These are phyloP conservation scores for Molossus alvarezi DNA, from an alignment of 2,797 vertebrate genomes.

Conservation along the genomic window DNA sequence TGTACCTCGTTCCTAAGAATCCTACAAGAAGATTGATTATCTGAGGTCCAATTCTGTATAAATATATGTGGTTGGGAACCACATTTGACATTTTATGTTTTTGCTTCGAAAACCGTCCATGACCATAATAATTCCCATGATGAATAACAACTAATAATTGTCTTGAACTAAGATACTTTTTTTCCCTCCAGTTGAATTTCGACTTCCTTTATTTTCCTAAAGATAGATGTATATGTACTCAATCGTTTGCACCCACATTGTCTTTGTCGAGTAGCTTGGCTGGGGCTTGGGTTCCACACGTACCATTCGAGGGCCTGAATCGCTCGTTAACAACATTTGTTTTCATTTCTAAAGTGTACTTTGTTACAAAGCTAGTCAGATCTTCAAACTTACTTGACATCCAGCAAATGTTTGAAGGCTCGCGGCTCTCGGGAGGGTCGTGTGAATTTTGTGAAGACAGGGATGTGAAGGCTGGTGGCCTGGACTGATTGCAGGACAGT, in stretches of 20 bases:
- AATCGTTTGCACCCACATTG: background rate
- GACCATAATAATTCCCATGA: background rate
- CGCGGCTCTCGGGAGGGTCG: background rate
- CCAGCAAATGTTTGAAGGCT: background rate
- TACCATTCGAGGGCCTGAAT: background rate
- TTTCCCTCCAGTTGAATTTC: background rate
- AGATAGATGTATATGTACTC: background rate
- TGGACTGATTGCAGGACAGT: background rate
- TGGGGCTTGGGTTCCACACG: background rate
- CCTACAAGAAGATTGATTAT: background rate
- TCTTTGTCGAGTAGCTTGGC: background rate
- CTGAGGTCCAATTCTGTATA: constrained; percentile 28
- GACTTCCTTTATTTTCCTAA: constrained; percentile 3
- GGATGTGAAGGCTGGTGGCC: background rate
- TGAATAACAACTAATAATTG: background rate
- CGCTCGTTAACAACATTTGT: background rate
- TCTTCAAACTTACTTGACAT: background rate
- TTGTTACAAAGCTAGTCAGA: background rate
- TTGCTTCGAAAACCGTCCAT: constrained; percentile 22
- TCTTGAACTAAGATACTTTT: background rate
- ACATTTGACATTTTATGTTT: constrained; percentile 1
- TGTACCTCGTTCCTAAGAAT: background rate
- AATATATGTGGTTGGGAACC: background rate
- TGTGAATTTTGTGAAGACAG: background rate
- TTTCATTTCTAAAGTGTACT: constrained; percentile 28